Evolutionary conservation across 2,113 vertebrate species (phyloP).

Genomic region (Apaloderma vittatum): DNA sequence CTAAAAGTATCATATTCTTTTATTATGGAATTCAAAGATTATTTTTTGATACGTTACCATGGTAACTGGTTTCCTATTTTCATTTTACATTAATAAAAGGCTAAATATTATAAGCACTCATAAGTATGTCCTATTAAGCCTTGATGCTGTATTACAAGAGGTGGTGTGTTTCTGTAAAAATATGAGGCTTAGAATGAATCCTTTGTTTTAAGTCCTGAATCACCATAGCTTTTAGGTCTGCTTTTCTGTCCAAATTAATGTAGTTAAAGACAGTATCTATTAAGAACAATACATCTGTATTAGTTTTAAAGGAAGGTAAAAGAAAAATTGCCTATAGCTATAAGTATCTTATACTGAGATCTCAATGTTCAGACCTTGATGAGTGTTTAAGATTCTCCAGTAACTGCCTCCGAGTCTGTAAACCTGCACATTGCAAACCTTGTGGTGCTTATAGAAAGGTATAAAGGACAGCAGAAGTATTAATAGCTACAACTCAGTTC

Average conservation of each 20-base stretch:
- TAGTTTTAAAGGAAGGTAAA: not conserved
- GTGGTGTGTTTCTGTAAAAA: not conserved
- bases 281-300: not conserved
- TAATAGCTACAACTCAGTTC: not conserved
- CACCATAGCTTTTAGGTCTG: not conserved
- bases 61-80: conserved; percentile 60
- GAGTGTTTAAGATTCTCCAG: not conserved
- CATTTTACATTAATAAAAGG: conserved; percentile 39
- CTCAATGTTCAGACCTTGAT: not conserved
- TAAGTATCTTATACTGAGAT: not conserved
- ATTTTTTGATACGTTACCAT: conserved; percentile 30
- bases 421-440: not conserved
- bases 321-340: not conserved
- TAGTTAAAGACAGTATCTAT: not conserved
- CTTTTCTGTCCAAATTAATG: not conserved
- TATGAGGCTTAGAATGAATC: not conserved
- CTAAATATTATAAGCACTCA: conserved; percentile 34
- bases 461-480: not conserved
- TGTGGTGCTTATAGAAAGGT: not conserved
- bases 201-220: not conserved
- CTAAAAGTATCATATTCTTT: conserved; percentile 35
- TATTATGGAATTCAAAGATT: conserved; percentile 20
- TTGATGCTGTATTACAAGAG: not conserved
- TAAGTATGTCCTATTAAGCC: conserved; percentile 9
- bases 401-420: not conserved